Base-by-base conservation (phyloP, 2,113 vertebrate genomes). In the Peromyscus polionotus region DNA sequence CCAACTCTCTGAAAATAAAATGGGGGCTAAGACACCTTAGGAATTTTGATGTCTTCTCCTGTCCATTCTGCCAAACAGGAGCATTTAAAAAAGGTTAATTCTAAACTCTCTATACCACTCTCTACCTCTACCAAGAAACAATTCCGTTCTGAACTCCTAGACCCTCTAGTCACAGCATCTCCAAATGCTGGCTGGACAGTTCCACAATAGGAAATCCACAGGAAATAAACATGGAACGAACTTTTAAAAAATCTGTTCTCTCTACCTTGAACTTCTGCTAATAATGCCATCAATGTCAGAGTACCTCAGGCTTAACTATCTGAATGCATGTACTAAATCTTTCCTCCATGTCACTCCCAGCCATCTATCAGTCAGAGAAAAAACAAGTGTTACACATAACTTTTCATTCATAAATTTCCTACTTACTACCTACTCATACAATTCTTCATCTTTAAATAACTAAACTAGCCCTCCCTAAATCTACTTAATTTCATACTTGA, bases 371-470 rank as follows among this genome's bases (percentile, higher is more conserved):
- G 13, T 45, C 75, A 94, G 31, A 81, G 85, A 33, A 16, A 59
- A 16, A 19, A 75, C 4, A 88, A 85, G 8, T 90, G 24, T 39
- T 48, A 83, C 7, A n/a, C 6, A 19, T 4, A 20, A 33, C 19
- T 24, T 54, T 96, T 77, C 42, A 33, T 70, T 83, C n/a, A 89
- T 12, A 79, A 86, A 88, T 90, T 92, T 65, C n/a, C 36, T 48
- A 48, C 45, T 48, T 73, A 83, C 24, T 67, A 88, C 16, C 8
- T 45, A 94, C 1, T 3, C 9, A n/a, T 81, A n/a, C 85, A 88
- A 90, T 80, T 91, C 93, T 96, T 88, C 45, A 85, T 88, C 61
- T 67, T 75, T 90, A 72, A 83, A 39, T 73, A 36, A 96, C 24
- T 26, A 96, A 95, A 81, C 33, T 59, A 75, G 73, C 45, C 90